Evolutionary conservation across 2,797 vertebrate species (phyloP), one percentile per base, ranked within the genome.

Genomic region (Halcyon chelicuti): DNA sequence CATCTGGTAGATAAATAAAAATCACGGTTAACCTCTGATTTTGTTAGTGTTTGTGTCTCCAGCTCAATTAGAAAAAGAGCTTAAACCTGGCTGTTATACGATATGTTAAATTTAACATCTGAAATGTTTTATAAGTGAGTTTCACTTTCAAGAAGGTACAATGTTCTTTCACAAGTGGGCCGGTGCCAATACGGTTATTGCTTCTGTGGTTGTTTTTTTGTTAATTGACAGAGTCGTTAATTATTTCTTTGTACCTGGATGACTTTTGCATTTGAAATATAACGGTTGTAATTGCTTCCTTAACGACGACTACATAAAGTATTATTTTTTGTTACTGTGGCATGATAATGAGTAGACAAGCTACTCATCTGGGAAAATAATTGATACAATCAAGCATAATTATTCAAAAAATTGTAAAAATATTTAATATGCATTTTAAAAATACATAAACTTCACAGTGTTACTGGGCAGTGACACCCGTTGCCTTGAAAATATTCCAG

Each of bases 401-500:
- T 95, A 90, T 83, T 78, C 29, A 20, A 49, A 75, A 93, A 90
- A 52, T 12, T 91, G 88, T 91, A 76, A 93, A 97, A 96, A 96
- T 97, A 96, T 97, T 97, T 96, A 96, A 93, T 68, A 31, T 94
- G 25, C 55, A 29, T 95, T 93, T 94, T 60, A 88, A 91, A 96
- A 90, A 70, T 93, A 77, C 78, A 94, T 90, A 90, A 96, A 97
- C 70, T 77, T 91, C 65, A 81, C 63, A 94, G 77, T 73, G 77
- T 62, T 94, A 87, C 91, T 96, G 97, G 95, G 76, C 96, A 96
- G 75, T 94, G 96, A 86, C 94, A 95, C 88, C 83, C 90, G 75
- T 61, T 91, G 91, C 75, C 94, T 95, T 97, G 96, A 97, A 97
- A 95, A 52, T 33, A 74, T 95, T 98, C 98, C 97, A 98, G 90